Evolutionary conservation across 2,888 invertebrate genomes (phyloP).

Genomic region (Celastrina argiolus): DNA sequence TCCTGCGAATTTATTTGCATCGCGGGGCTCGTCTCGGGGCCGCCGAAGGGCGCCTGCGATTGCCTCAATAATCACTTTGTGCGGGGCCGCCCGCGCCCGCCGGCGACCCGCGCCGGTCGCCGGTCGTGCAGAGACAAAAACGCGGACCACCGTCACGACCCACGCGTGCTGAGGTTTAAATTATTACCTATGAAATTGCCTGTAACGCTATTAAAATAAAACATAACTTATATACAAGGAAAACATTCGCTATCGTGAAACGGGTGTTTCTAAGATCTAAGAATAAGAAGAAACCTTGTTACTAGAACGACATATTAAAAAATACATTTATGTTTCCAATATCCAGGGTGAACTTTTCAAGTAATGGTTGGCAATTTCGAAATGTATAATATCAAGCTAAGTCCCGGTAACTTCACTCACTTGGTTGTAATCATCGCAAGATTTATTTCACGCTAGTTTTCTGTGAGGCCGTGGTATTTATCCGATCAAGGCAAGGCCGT

Average conservation of each 20-base stretch:
- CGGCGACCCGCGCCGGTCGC: conserved; percentile 26
- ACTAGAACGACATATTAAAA: too few species aligned
- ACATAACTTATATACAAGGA: background rate
- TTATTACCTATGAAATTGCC: conserved; percentile 14
- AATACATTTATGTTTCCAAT: too few species aligned
- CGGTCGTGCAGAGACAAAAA: conserved; percentile 31
- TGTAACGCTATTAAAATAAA: background rate
- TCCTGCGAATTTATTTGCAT: conserved; percentile 72
- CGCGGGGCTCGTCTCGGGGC: conserved; percentile 56
- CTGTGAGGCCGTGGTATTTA: too few species aligned
- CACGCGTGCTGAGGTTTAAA: conserved; percentile 23
- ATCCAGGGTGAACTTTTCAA: too few species aligned
- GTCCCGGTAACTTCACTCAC: too few species aligned
- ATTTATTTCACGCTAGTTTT: too few species aligned
- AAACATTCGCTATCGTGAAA: background rate
- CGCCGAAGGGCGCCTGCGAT: conserved; percentile 49
- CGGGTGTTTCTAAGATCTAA: background rate
- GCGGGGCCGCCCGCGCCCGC: conserved; percentile 38
- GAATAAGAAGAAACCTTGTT: too few species aligned
- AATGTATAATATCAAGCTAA: too few species aligned
- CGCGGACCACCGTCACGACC: conserved; percentile 31
- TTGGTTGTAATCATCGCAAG: too few species aligned
- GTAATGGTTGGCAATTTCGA: too few species aligned
- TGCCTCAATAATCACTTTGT: conserved; percentile 70
- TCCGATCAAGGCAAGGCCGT: too few species aligned